Evolutionary conservation across 2,113 vertebrate genomes (phyloP), one percentile per base, ranked within the genome.

Genomic region (Leucopternis melanops): DNA sequence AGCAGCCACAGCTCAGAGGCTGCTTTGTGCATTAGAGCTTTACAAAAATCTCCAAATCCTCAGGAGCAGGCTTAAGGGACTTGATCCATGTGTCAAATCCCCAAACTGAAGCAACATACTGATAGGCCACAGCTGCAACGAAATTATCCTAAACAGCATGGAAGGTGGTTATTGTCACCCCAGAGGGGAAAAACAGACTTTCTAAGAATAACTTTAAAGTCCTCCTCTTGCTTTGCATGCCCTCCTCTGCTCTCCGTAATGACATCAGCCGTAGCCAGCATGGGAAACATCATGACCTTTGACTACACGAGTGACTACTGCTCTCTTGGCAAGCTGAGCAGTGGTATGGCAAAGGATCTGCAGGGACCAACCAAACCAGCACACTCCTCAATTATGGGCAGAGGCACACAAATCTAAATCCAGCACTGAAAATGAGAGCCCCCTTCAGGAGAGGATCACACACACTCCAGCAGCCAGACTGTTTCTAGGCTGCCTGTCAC

Each of bases 1-100:
- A 38, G 83, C 86, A 95, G 95, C 66, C 66, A 34, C 69, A 44
- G 94, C 95, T 92, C 91, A 83, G 94, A 45, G 82, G 77, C 58
- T 54, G 84, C 91, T 88, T 67, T 91, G 79, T 67, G 78, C 95
- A 38, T 78, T 32, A 78, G 55, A 88, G 95, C 95, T 94, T 95
- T 78, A 74, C 88, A 88, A 34, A 95, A 90, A 88, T 85, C 95
- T 90, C 79, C 90, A 93, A 90, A 95, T 94, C 96, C 91, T 62
- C 77, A 1, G 54, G 88, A 95, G 86, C 31, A 77, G 86, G 87
- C 78, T 97, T 92, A 95, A 57, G 70, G 62, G 78, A 47, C 90
- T 95, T 86, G 21, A 97, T 82, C 94, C 90, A 13, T 14, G 93
- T 90, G 92, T 74, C 81, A 97, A 93, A 95, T 96, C 93, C 94